phyloP scores from a whole-genome alignment of 1,140 invertebrate species.

The Paramacrobiotus metropolitanus region DNA sequence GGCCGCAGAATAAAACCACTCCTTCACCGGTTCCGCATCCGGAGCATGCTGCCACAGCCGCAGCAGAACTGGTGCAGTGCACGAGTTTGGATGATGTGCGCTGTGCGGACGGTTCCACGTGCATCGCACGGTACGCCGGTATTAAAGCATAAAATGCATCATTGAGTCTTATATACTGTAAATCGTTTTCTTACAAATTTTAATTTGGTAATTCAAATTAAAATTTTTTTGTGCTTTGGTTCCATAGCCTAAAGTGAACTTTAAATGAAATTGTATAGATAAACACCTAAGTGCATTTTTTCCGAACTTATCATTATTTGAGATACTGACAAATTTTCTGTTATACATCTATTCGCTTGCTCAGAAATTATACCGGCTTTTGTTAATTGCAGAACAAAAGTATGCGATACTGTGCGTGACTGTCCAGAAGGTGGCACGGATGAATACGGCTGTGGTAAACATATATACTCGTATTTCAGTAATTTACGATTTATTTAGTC shows the following conservation, averaged over 20 bases:
- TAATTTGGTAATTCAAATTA: too few species aligned
- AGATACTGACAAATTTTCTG: not conserved
- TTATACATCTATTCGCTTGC: not conserved
- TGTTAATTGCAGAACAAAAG: not conserved
- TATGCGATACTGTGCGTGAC: not conserved
- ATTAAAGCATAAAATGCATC: not conserved
- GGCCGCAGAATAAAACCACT: too few species aligned
- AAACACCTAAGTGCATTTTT: too few species aligned
- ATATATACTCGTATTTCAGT: too few species aligned
- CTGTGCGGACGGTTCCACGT: not conserved
- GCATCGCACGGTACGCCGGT: not conserved
- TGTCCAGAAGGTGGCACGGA: slow-evolving; percentile 4
- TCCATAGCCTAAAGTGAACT: too few species aligned
- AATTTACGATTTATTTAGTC: too few species aligned
- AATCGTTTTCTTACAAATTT: too few species aligned
- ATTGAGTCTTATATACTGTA: too few species aligned
- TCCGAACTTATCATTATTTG: too few species aligned
- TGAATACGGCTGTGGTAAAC: slow-evolving; percentile 4
- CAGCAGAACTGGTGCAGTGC: not conserved
- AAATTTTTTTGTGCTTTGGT: too few species aligned
- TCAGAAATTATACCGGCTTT: not conserved
- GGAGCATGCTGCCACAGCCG: not conserved
- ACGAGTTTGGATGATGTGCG: not conserved
- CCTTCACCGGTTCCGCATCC: not conserved
- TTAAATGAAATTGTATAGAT: too few species aligned